These are phyloP conservation scores for Spinibarbus caldwelli DNA, from an alignment of 2,797 vertebrate species.

Conservation along the genomic window DNA sequence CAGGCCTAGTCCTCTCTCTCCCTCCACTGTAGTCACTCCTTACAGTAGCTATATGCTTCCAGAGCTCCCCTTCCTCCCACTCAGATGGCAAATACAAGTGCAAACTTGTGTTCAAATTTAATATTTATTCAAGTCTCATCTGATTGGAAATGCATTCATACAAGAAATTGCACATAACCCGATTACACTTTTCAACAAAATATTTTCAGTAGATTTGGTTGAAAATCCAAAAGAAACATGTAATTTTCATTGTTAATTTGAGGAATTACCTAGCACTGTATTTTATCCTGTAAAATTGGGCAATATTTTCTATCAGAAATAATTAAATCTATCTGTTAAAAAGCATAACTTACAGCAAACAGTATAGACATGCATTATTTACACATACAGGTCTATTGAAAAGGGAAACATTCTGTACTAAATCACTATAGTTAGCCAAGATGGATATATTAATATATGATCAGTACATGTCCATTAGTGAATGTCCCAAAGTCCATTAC, in stretches of 20 bases:
- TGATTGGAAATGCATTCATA: conserved; percentile 40
- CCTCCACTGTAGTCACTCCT: not conserved
- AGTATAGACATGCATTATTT: not conserved
- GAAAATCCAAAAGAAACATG: conserved; percentile 65
- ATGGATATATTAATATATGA: not conserved
- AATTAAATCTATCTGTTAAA: not conserved
- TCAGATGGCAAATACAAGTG: not conserved
- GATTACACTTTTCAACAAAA: conserved; percentile 33
- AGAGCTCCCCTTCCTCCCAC: not conserved
- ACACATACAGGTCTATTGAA: not conserved
- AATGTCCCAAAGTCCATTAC: not conserved
- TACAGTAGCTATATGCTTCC: not conserved
- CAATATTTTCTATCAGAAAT: not conserved
- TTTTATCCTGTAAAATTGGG: not conserved
- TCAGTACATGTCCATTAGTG: conserved; percentile 4
- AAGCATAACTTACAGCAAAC: not conserved
- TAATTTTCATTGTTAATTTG: conserved; percentile 61
- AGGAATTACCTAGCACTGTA: not conserved
- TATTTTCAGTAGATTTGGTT: conserved; percentile 65
- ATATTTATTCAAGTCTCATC: conserved; percentile 48
- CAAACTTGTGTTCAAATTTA: conserved; percentile 5
- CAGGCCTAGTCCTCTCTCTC: not conserved
- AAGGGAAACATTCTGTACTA: not conserved
- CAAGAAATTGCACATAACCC: conserved; percentile 25
- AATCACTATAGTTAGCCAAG: not conserved